Conservation (phyloP, 2,888 invertebrate species). For the Andrena haemorrhoa region DNA sequence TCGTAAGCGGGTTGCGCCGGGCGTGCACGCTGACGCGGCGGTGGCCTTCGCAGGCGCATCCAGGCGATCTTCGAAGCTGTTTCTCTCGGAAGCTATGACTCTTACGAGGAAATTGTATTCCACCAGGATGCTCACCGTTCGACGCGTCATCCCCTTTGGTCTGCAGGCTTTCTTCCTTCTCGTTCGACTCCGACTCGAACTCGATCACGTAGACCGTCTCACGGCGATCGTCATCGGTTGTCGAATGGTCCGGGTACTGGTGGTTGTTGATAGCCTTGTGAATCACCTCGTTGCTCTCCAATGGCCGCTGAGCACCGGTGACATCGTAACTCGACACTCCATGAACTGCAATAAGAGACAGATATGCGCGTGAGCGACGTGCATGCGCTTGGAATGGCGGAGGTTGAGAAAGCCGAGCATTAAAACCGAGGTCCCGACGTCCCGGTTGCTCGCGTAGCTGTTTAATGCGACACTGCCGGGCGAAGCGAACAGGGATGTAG, state of each 20-base stretch:
- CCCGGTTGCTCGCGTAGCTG: background rate
- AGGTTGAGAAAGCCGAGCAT: conserved; percentile 13
- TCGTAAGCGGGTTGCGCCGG: too few relatives aligned
- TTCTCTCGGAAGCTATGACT: too few relatives aligned
- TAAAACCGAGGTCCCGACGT: conserved; percentile 9
- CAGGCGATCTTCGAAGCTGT: too few relatives aligned
- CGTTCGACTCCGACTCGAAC: conserved; percentile 77
- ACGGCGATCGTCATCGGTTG: conserved; percentile 49
- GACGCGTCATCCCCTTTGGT: conserved; percentile 73
- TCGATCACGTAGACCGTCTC: conserved; percentile 78
- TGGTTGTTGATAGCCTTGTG: conserved; percentile 58
- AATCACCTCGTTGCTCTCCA: conserved; percentile 72
- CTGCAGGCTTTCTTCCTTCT: conserved; percentile 72
- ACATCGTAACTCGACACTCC: conserved; percentile 72
- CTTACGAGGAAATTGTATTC: too few relatives aligned
- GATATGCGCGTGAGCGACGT: background rate
- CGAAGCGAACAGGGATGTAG: background rate
- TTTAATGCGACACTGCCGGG: background rate
- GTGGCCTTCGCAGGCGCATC: too few relatives aligned
- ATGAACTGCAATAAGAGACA: conserved; percentile 61
- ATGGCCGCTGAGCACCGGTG: conserved; percentile 61
- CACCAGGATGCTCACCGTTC: conserved; percentile 64
- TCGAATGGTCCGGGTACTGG: conserved; percentile 68
- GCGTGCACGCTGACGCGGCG: too few relatives aligned
- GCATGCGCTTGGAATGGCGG: background rate